Percentiles rank a stretch among this genome's conserved stretches.
Evolutionary conservation across 2,888 invertebrate genomes (phyloP).

Genomic region (Meloe dianella): DNA sequence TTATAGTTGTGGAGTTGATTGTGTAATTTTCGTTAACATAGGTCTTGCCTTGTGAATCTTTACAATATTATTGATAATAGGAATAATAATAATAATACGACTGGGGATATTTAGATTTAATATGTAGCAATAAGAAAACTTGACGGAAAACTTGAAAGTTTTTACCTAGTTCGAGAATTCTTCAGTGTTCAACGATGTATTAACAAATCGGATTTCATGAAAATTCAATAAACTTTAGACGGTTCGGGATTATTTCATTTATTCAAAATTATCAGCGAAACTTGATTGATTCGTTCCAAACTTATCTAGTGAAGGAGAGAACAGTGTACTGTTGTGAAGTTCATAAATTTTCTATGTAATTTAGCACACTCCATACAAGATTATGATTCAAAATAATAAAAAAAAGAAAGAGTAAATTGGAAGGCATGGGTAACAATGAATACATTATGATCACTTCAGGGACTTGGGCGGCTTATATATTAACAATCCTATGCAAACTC

Average conservation of each 20-base stretch:
- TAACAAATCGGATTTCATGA: conserved; percentile 6
- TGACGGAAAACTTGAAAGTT: conserved; percentile 20
- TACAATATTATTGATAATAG: background rate
- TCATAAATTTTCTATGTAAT: conserved; percentile 42
- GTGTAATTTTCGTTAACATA: background rate
- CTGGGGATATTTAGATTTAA: conserved; percentile 24
- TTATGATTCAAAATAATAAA: conserved; percentile 32
- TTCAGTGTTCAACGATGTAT: conserved; percentile 6
- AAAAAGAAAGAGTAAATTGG: conserved; percentile 32
- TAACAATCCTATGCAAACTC: conserved; percentile 12
- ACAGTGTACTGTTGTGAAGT: conserved; percentile 30
- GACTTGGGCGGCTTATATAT: conserved; percentile 17
- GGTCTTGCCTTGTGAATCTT: too few relatives aligned
- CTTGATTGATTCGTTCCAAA: conserved; percentile 21
- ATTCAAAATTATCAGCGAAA: conserved; percentile 17
- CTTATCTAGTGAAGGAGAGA: conserved; percentile 27
- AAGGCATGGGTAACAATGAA: conserved; percentile 33
- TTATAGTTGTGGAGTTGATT: background rate
- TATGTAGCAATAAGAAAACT: conserved; percentile 25
- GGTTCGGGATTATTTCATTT: background rate
- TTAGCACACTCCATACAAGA: conserved; percentile 35
- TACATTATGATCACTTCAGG: conserved; percentile 37
- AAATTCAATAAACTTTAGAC: background rate
- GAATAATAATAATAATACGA: background rate
- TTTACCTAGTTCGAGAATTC: conserved; percentile 19